Evolutionary conservation across 35 echinoderm and acorn worm species (phyloP).

Genomic region (Ptychodera flava): DNA sequence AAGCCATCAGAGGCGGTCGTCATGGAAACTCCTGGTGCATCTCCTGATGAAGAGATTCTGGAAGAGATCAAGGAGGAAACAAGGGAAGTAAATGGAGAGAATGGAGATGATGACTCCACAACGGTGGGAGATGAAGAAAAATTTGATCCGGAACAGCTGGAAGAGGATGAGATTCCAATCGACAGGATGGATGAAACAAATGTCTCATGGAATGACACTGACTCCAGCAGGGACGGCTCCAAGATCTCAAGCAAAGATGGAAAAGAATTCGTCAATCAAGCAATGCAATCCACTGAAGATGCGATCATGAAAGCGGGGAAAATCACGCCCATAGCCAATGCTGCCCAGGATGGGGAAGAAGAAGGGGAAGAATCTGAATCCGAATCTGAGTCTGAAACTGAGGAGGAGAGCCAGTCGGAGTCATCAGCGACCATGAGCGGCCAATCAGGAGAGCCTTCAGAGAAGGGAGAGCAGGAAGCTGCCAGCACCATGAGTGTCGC

Average conservation of each 20-base stretch:
- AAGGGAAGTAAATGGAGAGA: neutral
- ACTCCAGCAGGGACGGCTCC: neutral
- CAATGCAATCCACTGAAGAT: neutral
- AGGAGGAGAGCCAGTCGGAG: neutral
- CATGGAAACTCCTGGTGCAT: neutral
- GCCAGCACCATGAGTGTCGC: constrained; percentile 17
- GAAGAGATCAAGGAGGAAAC: constrained; percentile 14
- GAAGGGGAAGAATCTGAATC: neutral
- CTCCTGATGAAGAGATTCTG: neutral
- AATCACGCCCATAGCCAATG: neutral
- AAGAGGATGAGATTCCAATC: constrained; percentile 18
- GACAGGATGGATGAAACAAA: neutral
- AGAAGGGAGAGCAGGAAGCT: neutral
- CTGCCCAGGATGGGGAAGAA: neutral
- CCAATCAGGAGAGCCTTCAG: neutral
- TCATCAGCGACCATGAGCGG: neutral
- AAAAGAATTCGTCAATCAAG: neutral
- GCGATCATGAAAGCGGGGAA: neutral
- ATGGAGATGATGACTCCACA: constrained; percentile 17
- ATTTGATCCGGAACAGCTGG: constrained; percentile 4
- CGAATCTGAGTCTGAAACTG: neutral
- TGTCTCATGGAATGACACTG: neutral
- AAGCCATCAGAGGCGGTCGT: neutral
- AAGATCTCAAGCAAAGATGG: neutral
- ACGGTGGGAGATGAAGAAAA: neutral